Evolutionary conservation across 1,140 invertebrate genomes (phyloP).

Genomic region (Spodoptera litura): DNA sequence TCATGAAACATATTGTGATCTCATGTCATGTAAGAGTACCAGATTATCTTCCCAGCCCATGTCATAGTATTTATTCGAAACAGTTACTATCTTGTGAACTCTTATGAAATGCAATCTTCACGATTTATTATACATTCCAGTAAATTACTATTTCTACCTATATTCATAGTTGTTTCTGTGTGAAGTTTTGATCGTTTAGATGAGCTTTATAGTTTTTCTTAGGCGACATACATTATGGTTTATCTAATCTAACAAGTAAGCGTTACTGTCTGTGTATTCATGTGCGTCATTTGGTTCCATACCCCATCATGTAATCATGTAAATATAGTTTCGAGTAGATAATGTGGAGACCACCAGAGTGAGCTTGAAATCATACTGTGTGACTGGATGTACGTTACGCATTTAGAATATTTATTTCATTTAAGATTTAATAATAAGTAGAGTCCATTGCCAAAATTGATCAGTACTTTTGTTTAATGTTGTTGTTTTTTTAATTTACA

Average conservation of each 20-base stretch:
- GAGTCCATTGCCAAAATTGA: slow-evolving; percentile 84
- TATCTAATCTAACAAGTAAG: slow-evolving; percentile 66
- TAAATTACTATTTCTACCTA: slow-evolving; percentile 67
- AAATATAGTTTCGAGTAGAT: slow-evolving; percentile 74
- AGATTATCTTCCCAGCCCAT: slow-evolving; percentile 55
- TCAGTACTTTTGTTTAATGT: slow-evolving; percentile 77
- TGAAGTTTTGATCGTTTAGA: slow-evolving; percentile 62
- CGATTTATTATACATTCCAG: slow-evolving; percentile 80
- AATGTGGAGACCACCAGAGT: slow-evolving; percentile 62
- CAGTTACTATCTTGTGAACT: slow-evolving; percentile 56
- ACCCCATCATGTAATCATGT: slow-evolving; percentile 67
- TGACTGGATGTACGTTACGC: slow-evolving; percentile 72
- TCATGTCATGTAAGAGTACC: slow-evolving; percentile 73
- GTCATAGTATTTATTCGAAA: slow-evolving; percentile 41
- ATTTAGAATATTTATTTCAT: slow-evolving; percentile 81
- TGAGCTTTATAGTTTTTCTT: slow-evolving; percentile 68
- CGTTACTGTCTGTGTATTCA: slow-evolving; percentile 73
- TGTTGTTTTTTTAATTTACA: slow-evolving; percentile 79
- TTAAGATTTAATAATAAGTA: slow-evolving; percentile 80
- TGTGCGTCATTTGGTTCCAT: slow-evolving; percentile 74
- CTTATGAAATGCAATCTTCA: slow-evolving; percentile 66
- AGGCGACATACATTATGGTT: slow-evolving; percentile 70
- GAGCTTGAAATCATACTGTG: slow-evolving; percentile 69
- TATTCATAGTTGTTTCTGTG: slow-evolving; percentile 69
- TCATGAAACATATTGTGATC: slow-evolving; percentile 77